These are phyloP conservation scores for Rhopilema esculentum DNA, from an alignment of 30 jellyfish, hydroid and myxozoan species.

Conservation along the genomic window DNA sequence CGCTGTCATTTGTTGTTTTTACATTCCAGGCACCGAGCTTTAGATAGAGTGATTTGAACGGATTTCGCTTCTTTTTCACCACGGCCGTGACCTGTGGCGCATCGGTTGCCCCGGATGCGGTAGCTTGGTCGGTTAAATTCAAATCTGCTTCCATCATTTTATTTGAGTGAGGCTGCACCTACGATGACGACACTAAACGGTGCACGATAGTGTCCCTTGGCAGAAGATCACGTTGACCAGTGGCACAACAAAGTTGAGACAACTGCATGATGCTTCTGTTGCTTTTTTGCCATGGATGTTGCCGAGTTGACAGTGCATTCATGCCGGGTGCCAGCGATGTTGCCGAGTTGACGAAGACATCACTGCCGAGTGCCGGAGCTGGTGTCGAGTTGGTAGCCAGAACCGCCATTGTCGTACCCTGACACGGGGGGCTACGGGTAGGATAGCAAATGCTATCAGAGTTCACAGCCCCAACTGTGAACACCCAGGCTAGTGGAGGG, in stretches of 20 bases:
- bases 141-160: slow-evolving; percentile 45
- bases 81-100: slow-evolving; percentile 75
- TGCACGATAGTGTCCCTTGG: slow-evolving; percentile 73
- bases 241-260: slow-evolving; percentile 82
- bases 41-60: slow-evolving; percentile 47
- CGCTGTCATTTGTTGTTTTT: slow-evolving; percentile 52
- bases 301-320: slow-evolving; percentile 64
- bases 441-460: background rate
- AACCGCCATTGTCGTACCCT: background rate
- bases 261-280: slow-evolving; percentile 53
- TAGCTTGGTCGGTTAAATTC: slow-evolving; percentile 13
- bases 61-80: slow-evolving; percentile 75
- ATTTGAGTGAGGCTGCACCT: slow-evolving; percentile 67
- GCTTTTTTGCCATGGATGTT: slow-evolving; percentile 73
- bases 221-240: slow-evolving; percentile 60
- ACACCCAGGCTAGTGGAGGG: slow-evolving; percentile 71
- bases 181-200: slow-evolving; percentile 71
- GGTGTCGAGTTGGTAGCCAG: background rate
- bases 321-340: slow-evolving; percentile 61
- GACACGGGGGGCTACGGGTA: background rate
- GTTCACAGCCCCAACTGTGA: background rate
- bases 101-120: slow-evolving; percentile 77
- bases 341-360: slow-evolving; percentile 35
- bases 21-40: slow-evolving; percentile 68
- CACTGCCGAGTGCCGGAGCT: background rate